A percentile compares a stretch with the other conserved stretches of the same genome.
Conservation (phyloP, 2,113 vertebrate species). For the Eidolon helvum region DNA sequence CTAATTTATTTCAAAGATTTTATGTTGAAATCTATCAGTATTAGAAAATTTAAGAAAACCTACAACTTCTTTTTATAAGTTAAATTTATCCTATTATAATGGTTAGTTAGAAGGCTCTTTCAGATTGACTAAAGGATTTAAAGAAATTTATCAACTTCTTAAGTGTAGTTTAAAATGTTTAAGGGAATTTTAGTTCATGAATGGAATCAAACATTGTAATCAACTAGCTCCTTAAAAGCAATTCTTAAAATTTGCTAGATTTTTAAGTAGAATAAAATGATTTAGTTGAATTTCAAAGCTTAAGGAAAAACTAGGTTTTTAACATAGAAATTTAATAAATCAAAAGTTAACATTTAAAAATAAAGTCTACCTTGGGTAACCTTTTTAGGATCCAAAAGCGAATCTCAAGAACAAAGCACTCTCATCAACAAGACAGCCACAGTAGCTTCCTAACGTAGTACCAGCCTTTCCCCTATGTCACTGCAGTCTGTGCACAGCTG, state of each 20-base stretch:
- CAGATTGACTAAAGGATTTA: neutral
- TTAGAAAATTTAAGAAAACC: neutral
- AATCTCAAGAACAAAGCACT: neutral
- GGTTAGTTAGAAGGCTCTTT: neutral
- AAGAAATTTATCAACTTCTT: neutral
- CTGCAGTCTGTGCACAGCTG: neutral
- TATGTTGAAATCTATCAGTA: neutral
- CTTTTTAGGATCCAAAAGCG: neutral
- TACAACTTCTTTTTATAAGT: neutral
- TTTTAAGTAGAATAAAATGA: constrained; percentile 1
- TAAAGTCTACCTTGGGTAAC: neutral
- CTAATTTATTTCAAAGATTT: neutral
- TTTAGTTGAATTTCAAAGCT: neutral
- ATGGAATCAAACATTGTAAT: neutral
- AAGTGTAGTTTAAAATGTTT: neutral
- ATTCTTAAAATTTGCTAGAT: constrained; percentile 10
- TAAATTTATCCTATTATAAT: neutral
- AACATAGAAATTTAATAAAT: neutral
- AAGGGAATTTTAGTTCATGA: neutral
- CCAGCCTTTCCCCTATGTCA: neutral
- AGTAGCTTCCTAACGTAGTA: fast-evolving
- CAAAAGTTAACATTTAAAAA: neutral
- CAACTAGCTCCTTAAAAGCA: neutral
- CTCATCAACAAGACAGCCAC: neutral
- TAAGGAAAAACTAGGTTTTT: neutral